Evolutionary conservation across 2,888 invertebrate species (phyloP).

Genomic region (Oasisia sp.): DNA sequence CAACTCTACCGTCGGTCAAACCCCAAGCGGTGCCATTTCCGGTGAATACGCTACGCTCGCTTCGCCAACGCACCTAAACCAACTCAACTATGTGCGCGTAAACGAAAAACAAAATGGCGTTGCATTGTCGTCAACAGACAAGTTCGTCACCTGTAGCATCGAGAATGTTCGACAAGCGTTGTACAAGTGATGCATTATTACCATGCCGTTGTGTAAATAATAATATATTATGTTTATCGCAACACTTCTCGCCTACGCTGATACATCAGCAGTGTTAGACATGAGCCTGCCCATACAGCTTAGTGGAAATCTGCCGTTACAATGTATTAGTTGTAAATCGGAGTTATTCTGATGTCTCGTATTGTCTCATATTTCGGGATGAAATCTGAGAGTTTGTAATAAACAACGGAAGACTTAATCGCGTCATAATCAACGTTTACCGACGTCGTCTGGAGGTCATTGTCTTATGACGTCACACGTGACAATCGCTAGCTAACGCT

Average conservation of each 20-base stretch:
- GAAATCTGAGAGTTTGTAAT: too few relatives aligned
- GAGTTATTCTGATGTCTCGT: too few relatives aligned
- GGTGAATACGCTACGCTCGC: background rate
- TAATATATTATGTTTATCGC: background rate
- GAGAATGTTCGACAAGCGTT: background rate
- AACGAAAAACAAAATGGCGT: background rate
- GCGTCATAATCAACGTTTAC: background rate
- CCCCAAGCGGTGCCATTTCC: background rate
- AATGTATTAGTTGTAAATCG: background rate
- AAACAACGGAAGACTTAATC: too few relatives aligned
- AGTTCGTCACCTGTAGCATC: background rate
- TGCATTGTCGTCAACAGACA: background rate
- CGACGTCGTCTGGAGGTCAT: background rate
- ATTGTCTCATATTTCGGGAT: too few relatives aligned
- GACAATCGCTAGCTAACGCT: background rate
- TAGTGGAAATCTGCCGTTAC: background rate
- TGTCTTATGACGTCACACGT: background rate
- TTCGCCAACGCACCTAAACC: background rate
- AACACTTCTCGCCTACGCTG: background rate
- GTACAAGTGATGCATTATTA: background rate
- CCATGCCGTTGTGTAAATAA: background rate
- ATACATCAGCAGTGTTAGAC: background rate
- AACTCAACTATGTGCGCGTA: background rate
- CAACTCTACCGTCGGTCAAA: background rate
- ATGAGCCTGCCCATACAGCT: background rate